phyloP scores from a whole-genome alignment of 2,888 invertebrate species.

The Epicampocera succincta region DNA sequence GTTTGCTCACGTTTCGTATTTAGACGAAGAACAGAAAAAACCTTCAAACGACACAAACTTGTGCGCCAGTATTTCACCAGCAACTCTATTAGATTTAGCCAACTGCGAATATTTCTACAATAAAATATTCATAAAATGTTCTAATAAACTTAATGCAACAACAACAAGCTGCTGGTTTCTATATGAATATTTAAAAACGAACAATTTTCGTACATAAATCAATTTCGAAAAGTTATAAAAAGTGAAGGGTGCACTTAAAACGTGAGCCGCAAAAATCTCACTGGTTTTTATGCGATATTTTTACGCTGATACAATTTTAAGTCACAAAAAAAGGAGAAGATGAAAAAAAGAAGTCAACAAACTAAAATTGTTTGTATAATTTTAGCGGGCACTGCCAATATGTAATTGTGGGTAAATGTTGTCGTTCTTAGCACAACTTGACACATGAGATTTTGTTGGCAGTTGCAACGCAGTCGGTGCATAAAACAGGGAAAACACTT shows the following conservation, averaged over 20 bases:
- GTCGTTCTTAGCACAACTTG: conserved; percentile 12
- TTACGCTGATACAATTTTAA: not conserved
- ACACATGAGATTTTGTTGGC: conserved; percentile 12
- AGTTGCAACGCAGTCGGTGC: conserved; percentile 15
- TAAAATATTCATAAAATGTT: conserved; percentile 58
- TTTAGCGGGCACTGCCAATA: not conserved
- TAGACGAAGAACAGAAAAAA: not conserved
- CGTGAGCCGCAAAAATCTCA: conserved; percentile 22
- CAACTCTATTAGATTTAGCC: conserved; percentile 51
- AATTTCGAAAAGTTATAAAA: conserved; percentile 49
- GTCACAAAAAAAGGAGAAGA: not conserved
- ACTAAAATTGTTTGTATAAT: not conserved
- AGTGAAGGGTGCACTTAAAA: conserved; percentile 42
- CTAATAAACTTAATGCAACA: conserved; percentile 39
- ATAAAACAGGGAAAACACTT: conserved; percentile 10
- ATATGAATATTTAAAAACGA: conserved; percentile 15
- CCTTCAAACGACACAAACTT: conserved; percentile 28
- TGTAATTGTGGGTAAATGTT: no score
- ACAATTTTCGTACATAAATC: conserved; percentile 59
- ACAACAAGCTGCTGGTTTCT: not conserved
- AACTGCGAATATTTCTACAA: conserved; percentile 51
- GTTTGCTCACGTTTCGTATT: conserved; percentile 37
- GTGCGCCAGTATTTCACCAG: conserved; percentile 1
- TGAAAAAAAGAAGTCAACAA: not conserved
- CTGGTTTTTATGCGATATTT: not conserved